These are phyloP conservation scores for Pristis pectinata DNA, from an alignment of 2,797 vertebrate species.

Conservation along the genomic window DNA sequence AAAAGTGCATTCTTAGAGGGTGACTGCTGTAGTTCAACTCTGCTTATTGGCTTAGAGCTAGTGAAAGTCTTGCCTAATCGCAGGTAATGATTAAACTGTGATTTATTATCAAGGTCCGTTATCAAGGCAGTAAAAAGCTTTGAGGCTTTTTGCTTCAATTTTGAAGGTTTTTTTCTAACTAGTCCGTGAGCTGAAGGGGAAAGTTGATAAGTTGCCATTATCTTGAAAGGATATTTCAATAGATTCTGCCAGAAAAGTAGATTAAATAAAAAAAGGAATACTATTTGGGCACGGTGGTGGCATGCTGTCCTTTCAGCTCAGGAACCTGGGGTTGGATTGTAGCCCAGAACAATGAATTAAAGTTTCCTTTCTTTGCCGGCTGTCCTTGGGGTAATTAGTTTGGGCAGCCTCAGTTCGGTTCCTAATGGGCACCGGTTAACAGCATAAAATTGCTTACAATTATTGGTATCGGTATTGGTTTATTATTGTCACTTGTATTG, in stretches of 20 bases:
- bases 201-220: not conserved
- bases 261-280: not conserved
- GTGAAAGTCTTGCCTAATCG: not conserved
- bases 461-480: too few species aligned
- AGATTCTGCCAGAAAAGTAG: not conserved
- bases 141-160: not conserved
- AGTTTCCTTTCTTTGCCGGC: constrained; percentile 17
- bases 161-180: not conserved
- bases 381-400: constrained; percentile 13
- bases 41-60: not conserved
- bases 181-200: not conserved
- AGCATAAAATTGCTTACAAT: not conserved
- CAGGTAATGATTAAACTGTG: not conserved
- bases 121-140: not conserved
- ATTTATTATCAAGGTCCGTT: not conserved
- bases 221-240: not conserved
- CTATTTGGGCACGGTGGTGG: not conserved
- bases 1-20: not conserved
- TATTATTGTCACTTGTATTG: too few species aligned
- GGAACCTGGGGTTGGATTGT: not conserved
- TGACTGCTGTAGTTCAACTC: not conserved
- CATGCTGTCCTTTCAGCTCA: not conserved
- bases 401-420: not conserved
- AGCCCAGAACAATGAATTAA: constrained; percentile 23
- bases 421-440: constrained; percentile 16